Evolutionary conservation across 2,888 invertebrate genomes (phyloP).

Genomic region (Orchestes rusci): DNA sequence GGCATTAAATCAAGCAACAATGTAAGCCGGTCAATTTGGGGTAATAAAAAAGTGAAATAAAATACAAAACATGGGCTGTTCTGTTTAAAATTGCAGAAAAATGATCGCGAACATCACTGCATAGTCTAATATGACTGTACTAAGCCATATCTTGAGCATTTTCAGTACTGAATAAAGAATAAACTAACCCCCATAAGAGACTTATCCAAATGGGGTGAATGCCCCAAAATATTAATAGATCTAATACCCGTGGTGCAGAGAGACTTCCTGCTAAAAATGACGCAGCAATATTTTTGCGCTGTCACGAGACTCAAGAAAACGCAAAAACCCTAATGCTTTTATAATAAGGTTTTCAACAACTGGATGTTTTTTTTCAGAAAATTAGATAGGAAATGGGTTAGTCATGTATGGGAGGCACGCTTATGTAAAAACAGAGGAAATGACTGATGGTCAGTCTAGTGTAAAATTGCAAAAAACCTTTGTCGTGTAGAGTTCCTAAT

Average conservation of each 20-base stretch:
- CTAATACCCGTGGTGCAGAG: background rate
- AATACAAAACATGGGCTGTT: no score
- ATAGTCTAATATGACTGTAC: conserved; percentile 6
- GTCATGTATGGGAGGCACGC: no score
- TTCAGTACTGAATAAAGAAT: conserved; percentile 14
- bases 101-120: background rate
- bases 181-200: conserved; percentile 20
- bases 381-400: no score
- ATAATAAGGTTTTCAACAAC: no score
- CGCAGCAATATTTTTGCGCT: conserved; percentile 10
- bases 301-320: no score
- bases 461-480: conserved; percentile 16
- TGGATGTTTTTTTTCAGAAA: no score
- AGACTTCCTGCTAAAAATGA: conserved; percentile 9
- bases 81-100: background rate
- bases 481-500: conserved; percentile 6
- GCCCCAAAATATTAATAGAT: conserved; percentile 20
- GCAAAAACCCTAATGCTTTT: no score
- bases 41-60: no score
- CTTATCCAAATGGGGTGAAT: conserved; percentile 18
- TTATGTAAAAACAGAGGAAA: conserved; percentile 15
- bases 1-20: no score
- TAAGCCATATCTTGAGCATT: conserved; percentile 5
- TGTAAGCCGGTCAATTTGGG: no score
- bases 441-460: conserved; percentile 11